phyloP scores from a whole-genome alignment of 2,113 vertebrate genomes.

The Onychorhynchus coronatus region DNA sequence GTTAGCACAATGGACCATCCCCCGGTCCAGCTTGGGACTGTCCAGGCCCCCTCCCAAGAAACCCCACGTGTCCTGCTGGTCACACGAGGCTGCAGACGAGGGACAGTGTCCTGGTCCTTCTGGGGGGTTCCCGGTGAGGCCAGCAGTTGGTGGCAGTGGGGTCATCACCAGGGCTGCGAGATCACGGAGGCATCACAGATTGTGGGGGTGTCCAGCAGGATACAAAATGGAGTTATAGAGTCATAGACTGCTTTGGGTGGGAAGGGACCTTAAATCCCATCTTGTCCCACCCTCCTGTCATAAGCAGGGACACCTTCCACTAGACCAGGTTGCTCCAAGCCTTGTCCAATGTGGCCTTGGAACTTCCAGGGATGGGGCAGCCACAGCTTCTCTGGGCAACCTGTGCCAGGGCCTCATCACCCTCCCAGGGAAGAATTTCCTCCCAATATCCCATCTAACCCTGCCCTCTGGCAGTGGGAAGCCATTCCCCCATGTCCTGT shows the following conservation, averaged over 20 bases:
- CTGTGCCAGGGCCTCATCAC: neutral
- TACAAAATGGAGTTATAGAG: neutral
- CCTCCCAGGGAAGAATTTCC: neutral
- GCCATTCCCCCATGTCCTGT: neutral
- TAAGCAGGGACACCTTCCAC: neutral
- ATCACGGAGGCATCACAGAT: fast-evolving
- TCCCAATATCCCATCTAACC: neutral
- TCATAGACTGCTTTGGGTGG: neutral
- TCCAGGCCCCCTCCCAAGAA: neutral
- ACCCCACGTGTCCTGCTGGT: neutral
- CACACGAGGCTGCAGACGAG: constrained; percentile 37
- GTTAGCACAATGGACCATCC: neutral
- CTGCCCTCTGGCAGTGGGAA: neutral
- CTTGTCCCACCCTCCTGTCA: neutral
- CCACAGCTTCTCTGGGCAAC: neutral
- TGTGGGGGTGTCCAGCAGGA: neutral
- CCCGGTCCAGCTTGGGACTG: neutral
- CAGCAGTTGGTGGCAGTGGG: neutral
- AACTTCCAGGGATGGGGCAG: neutral
- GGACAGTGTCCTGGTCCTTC: neutral
- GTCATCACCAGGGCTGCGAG: neutral
- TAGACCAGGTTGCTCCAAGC: neutral
- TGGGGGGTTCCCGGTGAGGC: neutral
- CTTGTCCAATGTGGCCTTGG: fast-evolving
- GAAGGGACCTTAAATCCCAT: neutral